A percentile compares a stretch with the other conserved stretches of the same genome.
phyloP scores from a whole-genome alignment of 1,140 invertebrate genomes.

The Mercenaria mercenaria region DNA sequence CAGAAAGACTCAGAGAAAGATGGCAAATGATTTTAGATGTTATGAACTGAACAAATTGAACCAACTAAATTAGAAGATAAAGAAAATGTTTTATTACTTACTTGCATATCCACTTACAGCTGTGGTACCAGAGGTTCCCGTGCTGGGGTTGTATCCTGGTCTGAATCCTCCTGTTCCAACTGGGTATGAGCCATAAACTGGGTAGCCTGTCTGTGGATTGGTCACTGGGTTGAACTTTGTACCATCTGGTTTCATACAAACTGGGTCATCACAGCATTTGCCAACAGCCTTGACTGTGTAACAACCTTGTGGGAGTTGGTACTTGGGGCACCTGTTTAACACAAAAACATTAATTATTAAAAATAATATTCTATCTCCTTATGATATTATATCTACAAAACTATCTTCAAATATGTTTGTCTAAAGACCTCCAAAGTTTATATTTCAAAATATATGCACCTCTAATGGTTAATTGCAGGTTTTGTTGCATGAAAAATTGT shows the following conservation, averaged over 20 bases:
- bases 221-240: constrained; percentile 68
- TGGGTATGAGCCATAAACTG: constrained; percentile 72
- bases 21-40: too few relatives aligned
- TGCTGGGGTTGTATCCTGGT: constrained; percentile 72
- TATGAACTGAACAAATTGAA: too few relatives aligned
- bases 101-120: constrained; percentile 5
- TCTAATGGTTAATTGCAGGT: too few relatives aligned
- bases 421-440: too few relatives aligned
- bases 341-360: not conserved
- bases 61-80: too few relatives aligned
- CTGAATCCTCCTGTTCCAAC: constrained; percentile 76
- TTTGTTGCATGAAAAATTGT: too few relatives aligned
- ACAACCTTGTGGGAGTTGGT: constrained; percentile 66
- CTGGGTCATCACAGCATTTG: constrained; percentile 72
- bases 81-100: too few relatives aligned
- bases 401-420: too few relatives aligned
- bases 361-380: too few relatives aligned
- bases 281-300: constrained; percentile 60
- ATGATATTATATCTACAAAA: too few relatives aligned
- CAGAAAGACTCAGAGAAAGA: too few relatives aligned
- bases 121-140: constrained; percentile 23
- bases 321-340: constrained; percentile 65
- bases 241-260: constrained; percentile 76
- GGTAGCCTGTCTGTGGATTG: constrained; percentile 67
- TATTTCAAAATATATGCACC: too few relatives aligned